phyloP scores from a whole-genome alignment of 2,797 vertebrate genomes.

The Dermochelys coriacea region DNA sequence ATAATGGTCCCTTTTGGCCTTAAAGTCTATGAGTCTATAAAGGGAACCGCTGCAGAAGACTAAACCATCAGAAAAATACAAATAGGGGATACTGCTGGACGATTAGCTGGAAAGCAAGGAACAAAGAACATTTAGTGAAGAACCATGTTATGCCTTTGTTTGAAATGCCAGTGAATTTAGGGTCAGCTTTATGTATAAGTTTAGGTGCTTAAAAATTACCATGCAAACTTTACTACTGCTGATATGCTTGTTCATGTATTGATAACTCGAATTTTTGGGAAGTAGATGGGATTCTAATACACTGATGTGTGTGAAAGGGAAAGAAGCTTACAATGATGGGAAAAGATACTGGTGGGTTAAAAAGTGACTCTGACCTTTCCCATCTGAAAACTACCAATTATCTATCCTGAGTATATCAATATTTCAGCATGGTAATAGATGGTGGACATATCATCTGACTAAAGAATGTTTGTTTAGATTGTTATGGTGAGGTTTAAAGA shows the following conservation, averaged over 20 bases:
- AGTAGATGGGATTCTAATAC: background rate
- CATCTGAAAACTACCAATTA: conserved; percentile 39
- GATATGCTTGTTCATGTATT: background rate
- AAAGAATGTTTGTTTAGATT: conserved; percentile 10
- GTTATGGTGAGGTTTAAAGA: conserved; percentile 9
- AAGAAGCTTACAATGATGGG: background rate
- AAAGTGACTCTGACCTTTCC: background rate
- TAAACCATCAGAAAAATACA: background rate
- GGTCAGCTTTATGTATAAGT: background rate
- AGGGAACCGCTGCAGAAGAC: background rate
- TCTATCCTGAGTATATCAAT: background rate
- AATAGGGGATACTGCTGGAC: background rate
- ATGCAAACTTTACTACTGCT: background rate
- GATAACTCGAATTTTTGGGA: accelerated
- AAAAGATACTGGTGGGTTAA: background rate
- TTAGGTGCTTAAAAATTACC: background rate
- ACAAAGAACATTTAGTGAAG: background rate
- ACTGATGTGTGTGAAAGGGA: background rate
- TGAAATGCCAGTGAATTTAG: background rate
- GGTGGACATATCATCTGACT: background rate
- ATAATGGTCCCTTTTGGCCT: too few species aligned
- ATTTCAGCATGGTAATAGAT: background rate
- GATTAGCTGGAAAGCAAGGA: background rate
- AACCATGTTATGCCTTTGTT: background rate
- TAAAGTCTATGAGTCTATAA: too few species aligned